Conservation (phyloP, 1,140 invertebrate genomes). For the Drosophila pachea region DNA sequence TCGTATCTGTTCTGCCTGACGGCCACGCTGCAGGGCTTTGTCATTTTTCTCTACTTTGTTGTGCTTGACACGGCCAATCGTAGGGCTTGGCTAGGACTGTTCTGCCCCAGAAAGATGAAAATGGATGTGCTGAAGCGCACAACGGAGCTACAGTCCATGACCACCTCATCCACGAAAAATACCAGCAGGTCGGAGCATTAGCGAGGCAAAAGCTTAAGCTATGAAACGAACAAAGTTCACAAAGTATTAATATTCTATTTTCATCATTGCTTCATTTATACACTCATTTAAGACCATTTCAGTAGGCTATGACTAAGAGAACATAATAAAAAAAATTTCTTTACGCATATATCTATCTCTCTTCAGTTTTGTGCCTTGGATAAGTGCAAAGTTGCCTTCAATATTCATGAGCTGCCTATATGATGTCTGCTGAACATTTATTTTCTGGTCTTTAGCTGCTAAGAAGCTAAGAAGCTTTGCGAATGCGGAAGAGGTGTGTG, state of each 20-base stretch:
- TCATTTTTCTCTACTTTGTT: constrained; percentile 84
- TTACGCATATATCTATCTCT: neutral
- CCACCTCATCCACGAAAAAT: constrained; percentile 57
- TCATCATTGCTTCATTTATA: neutral
- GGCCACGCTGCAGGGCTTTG: constrained; percentile 83
- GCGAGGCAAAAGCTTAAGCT: neutral
- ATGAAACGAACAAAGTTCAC: constrained; percentile 50
- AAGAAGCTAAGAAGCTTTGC: neutral
- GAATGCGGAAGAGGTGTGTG: neutral
- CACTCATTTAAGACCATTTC: neutral
- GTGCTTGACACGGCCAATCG: constrained; percentile 82
- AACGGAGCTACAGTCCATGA: constrained; percentile 35
- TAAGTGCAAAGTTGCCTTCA: neutral
- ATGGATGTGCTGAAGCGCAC: constrained; percentile 29
- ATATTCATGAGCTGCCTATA: constrained; percentile 12
- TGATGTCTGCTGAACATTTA: neutral
- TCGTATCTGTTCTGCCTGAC: constrained; percentile 83
- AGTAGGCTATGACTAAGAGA: no score
- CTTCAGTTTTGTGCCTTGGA: neutral
- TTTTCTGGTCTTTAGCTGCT: neutral
- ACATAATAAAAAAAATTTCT: no score
- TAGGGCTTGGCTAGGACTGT: constrained; percentile 79
- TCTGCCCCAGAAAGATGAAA: constrained; percentile 21
- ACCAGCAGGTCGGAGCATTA: constrained; percentile 35
- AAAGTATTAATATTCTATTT: constrained; percentile 29